phyloP scores from a whole-genome alignment of 1,140 invertebrate species.

The Drosophila takahashii region DNA sequence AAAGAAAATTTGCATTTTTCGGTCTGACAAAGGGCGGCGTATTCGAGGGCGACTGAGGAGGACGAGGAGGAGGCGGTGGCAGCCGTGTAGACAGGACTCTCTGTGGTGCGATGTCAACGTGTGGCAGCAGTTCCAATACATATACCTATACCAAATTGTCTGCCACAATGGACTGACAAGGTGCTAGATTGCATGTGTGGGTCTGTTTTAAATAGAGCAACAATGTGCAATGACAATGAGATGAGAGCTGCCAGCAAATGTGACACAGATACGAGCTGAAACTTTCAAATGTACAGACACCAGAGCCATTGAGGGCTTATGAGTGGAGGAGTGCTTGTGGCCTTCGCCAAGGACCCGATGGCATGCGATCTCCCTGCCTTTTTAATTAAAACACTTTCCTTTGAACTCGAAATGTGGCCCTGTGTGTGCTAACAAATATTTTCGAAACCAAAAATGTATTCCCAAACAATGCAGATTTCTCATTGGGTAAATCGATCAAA shows the following conservation, averaged over 20 bases:
- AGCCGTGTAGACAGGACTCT: slow-evolving; percentile 26
- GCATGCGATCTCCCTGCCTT: neutral
- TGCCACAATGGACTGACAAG: slow-evolving; percentile 48
- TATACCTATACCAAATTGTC: slow-evolving; percentile 46
- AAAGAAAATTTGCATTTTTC: slow-evolving; percentile 66
- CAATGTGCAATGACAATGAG: slow-evolving; percentile 35
- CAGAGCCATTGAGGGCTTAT: slow-evolving; percentile 7
- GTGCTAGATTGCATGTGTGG: slow-evolving; percentile 40
- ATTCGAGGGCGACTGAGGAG: neutral
- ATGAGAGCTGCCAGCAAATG: slow-evolving; percentile 45
- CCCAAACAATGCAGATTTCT: too few relatives aligned
- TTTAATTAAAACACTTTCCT: slow-evolving; percentile 13
- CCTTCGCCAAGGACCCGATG: neutral
- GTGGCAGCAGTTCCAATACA: slow-evolving; percentile 6
- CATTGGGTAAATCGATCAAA: too few relatives aligned
- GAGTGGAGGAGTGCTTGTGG: neutral
- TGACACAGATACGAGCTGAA: slow-evolving; percentile 34
- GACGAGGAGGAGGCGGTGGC: neutral
- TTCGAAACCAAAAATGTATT: neutral
- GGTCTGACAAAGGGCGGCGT: slow-evolving; percentile 46
- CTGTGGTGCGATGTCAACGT: slow-evolving; percentile 43
- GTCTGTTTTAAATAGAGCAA: slow-evolving; percentile 38
- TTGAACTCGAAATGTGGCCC: neutral
- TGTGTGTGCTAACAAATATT: neutral
- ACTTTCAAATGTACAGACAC: slow-evolving; percentile 25